Evolutionary conservation across 1,140 invertebrate species (phyloP), one percentile per base, ranked within the genome.

Genomic region (Anoplophora glabripennis): DNA sequence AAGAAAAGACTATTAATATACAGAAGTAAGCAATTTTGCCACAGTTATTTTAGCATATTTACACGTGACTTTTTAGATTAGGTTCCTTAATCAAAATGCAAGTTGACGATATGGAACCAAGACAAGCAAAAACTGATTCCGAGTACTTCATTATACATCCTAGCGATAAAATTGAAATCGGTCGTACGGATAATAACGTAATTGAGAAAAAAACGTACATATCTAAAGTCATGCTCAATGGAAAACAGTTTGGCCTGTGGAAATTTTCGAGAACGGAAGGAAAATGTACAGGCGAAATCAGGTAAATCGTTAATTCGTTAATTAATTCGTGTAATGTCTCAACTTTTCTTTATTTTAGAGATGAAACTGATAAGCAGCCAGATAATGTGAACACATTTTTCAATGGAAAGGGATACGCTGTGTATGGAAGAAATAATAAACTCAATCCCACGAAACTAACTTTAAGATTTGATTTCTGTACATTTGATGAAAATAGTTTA

Each of bases 401-500:
- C 34, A 48, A 44, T 9, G 68, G 66, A 18, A 59, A 53, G 21
- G 61, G 68, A 11, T 70, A 70, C 35, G 47, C 53, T 7, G 56
- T 52, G 17, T 64, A 53, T 35, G 48, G n/a, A 17, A 46, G 49
- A 9, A 53, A 57, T 9, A 11, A 44, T 11, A 17, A 15, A 1
- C 44, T 54, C 81, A 82, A 1, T 86, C 90, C 68, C 84, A 87
- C 64, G 83, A 84, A 68, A 84, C 86, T 65, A 72, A 86, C 85
- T 37, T 81, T 96, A 1, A 84, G 86, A 11, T 81, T 97, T 42
- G 86, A 84, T 59, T 94, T 97, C 74, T 83, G 85, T 58, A 94
- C 92, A 0, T 88, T 88, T 64, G 93, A 96, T 76, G 89, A 94
- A 72, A 87, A 96, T 77, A 90, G 92, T 1, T 74, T 95, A 7